phyloP scores from a whole-genome alignment of 2,797 vertebrate genomes.

The Chloroceryle inda region DNA sequence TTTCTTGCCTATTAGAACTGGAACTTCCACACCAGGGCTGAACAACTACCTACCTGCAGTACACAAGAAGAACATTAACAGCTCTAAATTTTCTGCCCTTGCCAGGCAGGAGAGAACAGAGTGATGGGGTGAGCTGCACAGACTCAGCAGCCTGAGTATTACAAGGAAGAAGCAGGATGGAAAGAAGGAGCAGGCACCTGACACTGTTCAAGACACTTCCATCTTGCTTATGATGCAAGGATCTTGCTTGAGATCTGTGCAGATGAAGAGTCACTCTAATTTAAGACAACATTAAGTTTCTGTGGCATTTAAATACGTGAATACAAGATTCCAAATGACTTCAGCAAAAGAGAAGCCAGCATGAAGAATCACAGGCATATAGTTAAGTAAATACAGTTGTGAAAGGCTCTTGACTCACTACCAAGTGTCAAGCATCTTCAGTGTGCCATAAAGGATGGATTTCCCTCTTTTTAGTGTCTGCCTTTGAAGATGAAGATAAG shows the following conservation, averaged over 20 bases:
- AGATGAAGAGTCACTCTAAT: not conserved
- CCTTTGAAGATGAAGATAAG: not conserved
- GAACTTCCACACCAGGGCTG: not conserved
- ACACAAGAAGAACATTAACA: rapidly evolving
- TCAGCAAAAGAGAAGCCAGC: not conserved
- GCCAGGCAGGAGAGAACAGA: not conserved
- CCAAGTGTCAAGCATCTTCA: not conserved
- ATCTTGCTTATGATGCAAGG: not conserved
- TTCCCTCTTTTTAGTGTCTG: not conserved
- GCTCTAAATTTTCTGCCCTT: not conserved
- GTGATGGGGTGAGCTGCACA: not conserved
- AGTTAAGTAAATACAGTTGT: not conserved
- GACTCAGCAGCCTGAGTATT: not conserved
- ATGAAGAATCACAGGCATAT: not conserved
- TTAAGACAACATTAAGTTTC: not conserved
- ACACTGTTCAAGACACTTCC: not conserved
- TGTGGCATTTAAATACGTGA: not conserved
- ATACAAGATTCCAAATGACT: not conserved
- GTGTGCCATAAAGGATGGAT: not conserved
- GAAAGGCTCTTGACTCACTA: not conserved
- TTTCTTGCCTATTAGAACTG: not conserved
- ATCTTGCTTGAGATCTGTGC: not conserved
- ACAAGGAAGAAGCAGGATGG: not conserved
- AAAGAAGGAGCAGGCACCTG: not conserved
- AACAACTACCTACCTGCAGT: not conserved